A percentile compares a stretch with the other conserved stretches of the same genome.
These are phyloP conservation scores for Piaya cayana DNA, from an alignment of 2,113 vertebrate species.

Conservation along the genomic window DNA sequence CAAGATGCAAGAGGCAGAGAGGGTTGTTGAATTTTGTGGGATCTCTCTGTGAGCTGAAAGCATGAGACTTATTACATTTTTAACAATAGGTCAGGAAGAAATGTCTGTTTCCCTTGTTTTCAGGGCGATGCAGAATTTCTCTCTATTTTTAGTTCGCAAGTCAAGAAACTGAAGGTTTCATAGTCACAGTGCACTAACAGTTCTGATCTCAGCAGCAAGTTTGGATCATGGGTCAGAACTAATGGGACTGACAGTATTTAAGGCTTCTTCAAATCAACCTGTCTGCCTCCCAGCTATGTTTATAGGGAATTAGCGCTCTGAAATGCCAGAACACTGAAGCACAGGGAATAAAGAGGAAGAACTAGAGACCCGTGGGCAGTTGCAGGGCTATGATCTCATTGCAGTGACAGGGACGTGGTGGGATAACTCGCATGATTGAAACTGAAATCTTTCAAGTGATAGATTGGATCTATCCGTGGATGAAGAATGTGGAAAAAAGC, in stretches of 20 bases:
- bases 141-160: neutral
- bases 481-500: no score
- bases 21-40: constrained; percentile 1
- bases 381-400: no score
- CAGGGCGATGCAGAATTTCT: neutral
- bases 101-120: neutral
- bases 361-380: no score
- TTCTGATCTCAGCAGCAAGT: neutral
- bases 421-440: no score
- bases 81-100: neutral
- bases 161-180: neutral
- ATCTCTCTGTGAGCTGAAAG: constrained; percentile 10
- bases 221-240: neutral
- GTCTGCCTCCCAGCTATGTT: neutral
- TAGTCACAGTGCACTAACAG: neutral
- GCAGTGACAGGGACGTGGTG: no score
- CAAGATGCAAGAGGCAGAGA: constrained; percentile 26
- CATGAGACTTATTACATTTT: neutral
- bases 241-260: neutral
- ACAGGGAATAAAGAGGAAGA: no score
- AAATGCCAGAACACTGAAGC: no score
- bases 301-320: neutral
- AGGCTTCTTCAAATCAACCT: neutral
- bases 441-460: no score
- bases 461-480: no score